Evolutionary conservation across 2,888 invertebrate genomes (phyloP).

Genomic region (Nomada ruficornis): DNA sequence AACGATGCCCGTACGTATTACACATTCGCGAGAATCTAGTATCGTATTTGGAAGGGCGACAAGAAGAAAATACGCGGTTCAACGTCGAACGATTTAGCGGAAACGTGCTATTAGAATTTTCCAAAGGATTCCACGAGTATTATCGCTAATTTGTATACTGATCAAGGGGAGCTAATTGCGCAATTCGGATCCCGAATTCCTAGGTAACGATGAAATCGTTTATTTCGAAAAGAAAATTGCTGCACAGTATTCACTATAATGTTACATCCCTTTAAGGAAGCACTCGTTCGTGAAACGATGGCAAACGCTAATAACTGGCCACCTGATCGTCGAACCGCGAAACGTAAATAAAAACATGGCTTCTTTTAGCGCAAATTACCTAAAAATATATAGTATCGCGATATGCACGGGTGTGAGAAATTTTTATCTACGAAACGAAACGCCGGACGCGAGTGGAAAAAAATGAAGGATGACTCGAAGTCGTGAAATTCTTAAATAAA

Average conservation of each 20-base stretch:
- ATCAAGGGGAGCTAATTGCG: no score
- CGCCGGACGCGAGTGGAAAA: neutral
- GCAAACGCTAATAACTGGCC: conserved; percentile 19
- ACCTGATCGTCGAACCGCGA: conserved; percentile 29
- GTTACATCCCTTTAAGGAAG: conserved; percentile 14
- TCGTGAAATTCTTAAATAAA: conserved; percentile 22
- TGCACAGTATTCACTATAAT: neutral
- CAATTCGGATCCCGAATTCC: no score
- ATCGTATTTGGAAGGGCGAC: conserved; percentile 17
- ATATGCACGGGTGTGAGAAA: neutral
- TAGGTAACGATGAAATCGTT: no score
- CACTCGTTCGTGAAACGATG: conserved; percentile 11
- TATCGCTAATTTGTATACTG: conserved; percentile 4
- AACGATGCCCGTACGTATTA: conserved; percentile 44
- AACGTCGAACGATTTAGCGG: conserved; percentile 40
- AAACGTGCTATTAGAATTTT: conserved; percentile 50
- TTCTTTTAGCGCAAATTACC: neutral
- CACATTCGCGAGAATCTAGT: conserved; percentile 30
- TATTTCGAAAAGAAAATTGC: no score
- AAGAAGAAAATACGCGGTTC: conserved; percentile 19
- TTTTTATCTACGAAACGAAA: neutral
- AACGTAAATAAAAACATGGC: conserved; percentile 14
- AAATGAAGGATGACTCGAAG: neutral
- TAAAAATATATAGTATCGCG: neutral
- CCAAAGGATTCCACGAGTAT: neutral